A percentile compares a stretch with the other conserved stretches of the same genome.
Conservation (phyloP, 2,888 invertebrate species). For the Coelinius sp. region DNA sequence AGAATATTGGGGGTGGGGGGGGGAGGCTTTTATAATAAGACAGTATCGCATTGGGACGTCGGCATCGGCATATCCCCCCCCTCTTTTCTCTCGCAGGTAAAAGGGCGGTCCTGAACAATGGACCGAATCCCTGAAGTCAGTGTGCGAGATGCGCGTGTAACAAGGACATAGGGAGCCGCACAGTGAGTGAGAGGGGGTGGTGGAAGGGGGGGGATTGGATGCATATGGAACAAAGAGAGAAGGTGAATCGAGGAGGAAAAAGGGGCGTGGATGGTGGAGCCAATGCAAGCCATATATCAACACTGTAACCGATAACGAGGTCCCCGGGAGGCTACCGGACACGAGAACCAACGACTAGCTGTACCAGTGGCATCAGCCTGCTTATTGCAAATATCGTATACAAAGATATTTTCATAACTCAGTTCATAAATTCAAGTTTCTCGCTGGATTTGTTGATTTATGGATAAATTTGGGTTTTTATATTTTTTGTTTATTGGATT, state of each 20-base stretch:
- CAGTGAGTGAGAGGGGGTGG: too few species aligned
- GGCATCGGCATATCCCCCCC: conserved; percentile 56
- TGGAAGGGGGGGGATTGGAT: too few species aligned
- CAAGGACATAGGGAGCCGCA: conserved; percentile 51
- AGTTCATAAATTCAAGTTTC: background rate
- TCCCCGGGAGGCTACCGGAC: conserved; percentile 65
- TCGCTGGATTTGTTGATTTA: background rate
- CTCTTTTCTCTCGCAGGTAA: conserved; percentile 52
- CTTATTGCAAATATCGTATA: conserved; percentile 12
- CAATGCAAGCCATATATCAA: conserved; percentile 66
- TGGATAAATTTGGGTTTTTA: background rate
- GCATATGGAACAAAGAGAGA: conserved; percentile 41
- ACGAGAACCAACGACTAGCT: conserved; percentile 38
- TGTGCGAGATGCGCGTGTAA: conserved; percentile 52
- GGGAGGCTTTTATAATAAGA: conserved; percentile 68
- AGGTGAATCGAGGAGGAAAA: conserved; percentile 37
- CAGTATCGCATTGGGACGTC: conserved; percentile 61
- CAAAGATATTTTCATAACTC: background rate
- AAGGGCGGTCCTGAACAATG: conserved; percentile 62
- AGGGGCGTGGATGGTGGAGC: conserved; percentile 60
- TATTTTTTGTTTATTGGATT: background rate
- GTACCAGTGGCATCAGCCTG: conserved; percentile 3
- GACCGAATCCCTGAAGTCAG: conserved; percentile 45
- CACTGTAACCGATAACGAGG: conserved; percentile 68
- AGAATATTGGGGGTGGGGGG: conserved; percentile 62